Conservation (phyloP, 2,797 vertebrate genomes). For the Halcyon smyrnensis region DNA sequence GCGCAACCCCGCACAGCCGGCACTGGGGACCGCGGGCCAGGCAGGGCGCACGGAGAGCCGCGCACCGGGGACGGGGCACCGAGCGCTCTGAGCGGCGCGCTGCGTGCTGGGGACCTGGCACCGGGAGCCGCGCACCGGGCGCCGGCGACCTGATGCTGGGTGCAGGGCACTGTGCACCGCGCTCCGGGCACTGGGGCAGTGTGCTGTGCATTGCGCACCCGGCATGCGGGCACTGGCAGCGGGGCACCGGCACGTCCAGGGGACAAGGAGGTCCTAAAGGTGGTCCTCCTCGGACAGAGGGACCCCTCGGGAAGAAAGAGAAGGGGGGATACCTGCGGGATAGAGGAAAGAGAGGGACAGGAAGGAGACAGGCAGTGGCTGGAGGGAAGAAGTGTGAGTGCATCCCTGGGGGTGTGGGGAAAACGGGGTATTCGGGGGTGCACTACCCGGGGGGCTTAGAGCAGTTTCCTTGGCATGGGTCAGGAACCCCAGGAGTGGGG, state of each 20-base stretch:
- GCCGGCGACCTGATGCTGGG: background rate
- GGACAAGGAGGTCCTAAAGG: background rate
- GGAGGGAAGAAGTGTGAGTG: background rate
- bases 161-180: background rate
- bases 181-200: background rate
- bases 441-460: background rate
- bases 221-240: background rate
- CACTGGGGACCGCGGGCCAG: background rate
- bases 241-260: background rate
- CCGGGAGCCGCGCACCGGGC: background rate
- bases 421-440: background rate
- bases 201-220: background rate
- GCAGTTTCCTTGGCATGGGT: background rate
- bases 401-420: background rate
- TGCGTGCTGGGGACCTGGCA: background rate
- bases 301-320: background rate
- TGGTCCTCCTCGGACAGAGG: background rate
- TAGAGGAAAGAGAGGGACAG: background rate
- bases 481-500: background rate
- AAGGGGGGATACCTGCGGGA: background rate
- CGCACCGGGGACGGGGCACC: background rate
- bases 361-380: background rate
- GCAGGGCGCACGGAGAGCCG: background rate
- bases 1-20: background rate
- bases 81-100: background rate